Evolutionary conservation across 1,140 invertebrate species (phyloP), one percentile per base, ranked within the genome.

Genomic region (Drosophila sechellia): DNA sequence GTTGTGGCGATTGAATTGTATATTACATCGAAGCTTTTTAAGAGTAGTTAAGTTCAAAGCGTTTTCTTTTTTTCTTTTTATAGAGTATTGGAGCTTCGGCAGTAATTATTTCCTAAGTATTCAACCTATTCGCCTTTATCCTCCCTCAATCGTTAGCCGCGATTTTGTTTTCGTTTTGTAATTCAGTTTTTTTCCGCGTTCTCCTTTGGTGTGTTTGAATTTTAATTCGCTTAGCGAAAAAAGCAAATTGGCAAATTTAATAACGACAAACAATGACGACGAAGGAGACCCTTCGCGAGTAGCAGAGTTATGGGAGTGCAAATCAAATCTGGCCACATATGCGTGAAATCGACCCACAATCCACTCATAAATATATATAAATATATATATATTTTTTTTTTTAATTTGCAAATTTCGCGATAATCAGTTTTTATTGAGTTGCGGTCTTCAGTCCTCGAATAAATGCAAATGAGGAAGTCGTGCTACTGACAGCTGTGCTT

Each of bases 351-450:
- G 72, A 45, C 13, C 40, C 34, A 25, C 20, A 22, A 22, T 22
- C 8, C 31, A 31, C 31, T 8, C 31, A 31, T 8, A 31, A 31
- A 31, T 31, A 31, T 31, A 31, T 1, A 31, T 10, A 31, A 8
- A 27, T 5, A 27, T 8, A n/a, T n/a, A n/a, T n/a, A n/a, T 27
- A 72, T 85, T 79, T 80, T 84, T 31, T 27, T 77, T 85, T 79
- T 80, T 84, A 89, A 84, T 89, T 89, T 89, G 72, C 72, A 64
- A 75, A 84, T 80, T 83, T 89, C 17, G 60, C 73, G 84, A 89
- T 89, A 89, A 89, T 89, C 84, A 89, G 83, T 89, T 89, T 89
- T 89, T 84, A 89, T 84, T 80, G 85, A 89, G 69, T 74, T 81
- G 64, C 15, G 25, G n/a, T 37, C 25, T 48, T 22, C 39, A 42